phyloP scores from a whole-genome alignment of 1,140 invertebrate species.

The Tetraneura akinire region DNA sequence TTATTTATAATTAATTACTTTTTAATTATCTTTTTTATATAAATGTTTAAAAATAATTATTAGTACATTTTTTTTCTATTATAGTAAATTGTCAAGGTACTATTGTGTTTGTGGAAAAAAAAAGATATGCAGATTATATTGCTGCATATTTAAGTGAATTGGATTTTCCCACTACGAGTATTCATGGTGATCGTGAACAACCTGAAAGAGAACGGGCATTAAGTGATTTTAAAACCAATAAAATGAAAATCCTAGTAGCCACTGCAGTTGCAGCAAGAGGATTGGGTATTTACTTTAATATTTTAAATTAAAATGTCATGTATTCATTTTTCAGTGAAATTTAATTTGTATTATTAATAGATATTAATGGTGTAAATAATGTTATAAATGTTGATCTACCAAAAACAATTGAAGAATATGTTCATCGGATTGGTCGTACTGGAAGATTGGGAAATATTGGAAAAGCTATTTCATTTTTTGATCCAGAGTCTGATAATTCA shows the following conservation, averaged over 20 bases:
- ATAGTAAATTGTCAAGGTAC: constrained; percentile 61
- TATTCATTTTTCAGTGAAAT: not conserved
- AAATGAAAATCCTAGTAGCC: constrained; percentile 95
- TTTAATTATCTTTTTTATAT: too few species aligned
- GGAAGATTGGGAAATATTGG: constrained; percentile 85
- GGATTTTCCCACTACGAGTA: constrained; percentile 95
- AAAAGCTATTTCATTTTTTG: constrained; percentile 52
- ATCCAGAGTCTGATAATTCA: constrained; percentile 24
- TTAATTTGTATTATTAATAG: constrained; percentile 60
- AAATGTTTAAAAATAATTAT: not conserved
- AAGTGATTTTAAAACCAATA: constrained; percentile 85
- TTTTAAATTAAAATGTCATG: not conserved
- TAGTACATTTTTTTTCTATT: constrained; percentile 11
- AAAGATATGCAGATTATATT: constrained; percentile 94
- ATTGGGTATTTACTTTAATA: constrained; percentile 43
- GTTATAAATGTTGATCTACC: constrained; percentile 97
- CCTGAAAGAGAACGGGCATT: constrained; percentile 94
- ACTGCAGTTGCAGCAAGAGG: constrained; percentile 76
- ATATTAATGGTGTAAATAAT: constrained; percentile 97
- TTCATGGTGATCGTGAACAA: constrained; percentile 96
- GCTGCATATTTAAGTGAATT: constrained; percentile 87
- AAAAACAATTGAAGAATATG: constrained; percentile 95
- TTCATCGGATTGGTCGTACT: constrained; percentile 96
- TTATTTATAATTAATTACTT: not conserved
- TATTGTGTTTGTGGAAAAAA: constrained; percentile 97